Percentiles rank a stretch among this genome's conserved stretches.
phyloP scores from a whole-genome alignment of 1,140 invertebrate species.

The Ceratoteleas bidentatus region DNA sequence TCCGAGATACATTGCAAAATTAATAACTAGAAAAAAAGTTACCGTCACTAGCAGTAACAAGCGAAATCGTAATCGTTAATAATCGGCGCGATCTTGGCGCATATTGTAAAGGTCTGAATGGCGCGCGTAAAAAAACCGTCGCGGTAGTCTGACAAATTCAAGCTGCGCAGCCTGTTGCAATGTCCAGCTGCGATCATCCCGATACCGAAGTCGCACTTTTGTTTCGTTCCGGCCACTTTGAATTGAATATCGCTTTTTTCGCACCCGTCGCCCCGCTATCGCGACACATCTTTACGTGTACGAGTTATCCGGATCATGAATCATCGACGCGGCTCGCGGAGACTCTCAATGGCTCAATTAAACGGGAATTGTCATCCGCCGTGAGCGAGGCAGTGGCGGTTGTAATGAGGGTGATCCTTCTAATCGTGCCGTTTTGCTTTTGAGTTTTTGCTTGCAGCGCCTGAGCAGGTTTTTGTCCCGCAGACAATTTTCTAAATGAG shows the following conservation, averaged over 20 bases:
- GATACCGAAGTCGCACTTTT: constrained; percentile 46
- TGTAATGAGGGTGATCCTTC: neutral
- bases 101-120: constrained; percentile 7
- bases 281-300: constrained; percentile 39
- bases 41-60: constrained; percentile 11
- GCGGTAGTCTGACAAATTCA: constrained; percentile 70
- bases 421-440: neutral
- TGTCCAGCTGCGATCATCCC: constrained; percentile 50
- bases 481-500: too few relatives aligned
- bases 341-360: constrained; percentile 33
- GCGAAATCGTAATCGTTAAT: constrained; percentile 19
- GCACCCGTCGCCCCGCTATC: constrained; percentile 26
- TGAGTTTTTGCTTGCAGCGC: neutral
- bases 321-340: constrained; percentile 25
- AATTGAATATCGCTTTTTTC: constrained; percentile 39
- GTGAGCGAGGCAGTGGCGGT: neutral
- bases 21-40: constrained; percentile 14
- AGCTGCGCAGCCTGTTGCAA: constrained; percentile 63
- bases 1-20: neutral
- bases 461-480: neutral
- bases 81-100: constrained; percentile 21
- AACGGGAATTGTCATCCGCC: constrained; percentile 29
- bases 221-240: constrained; percentile 27
- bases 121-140: constrained; percentile 12
- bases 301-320: constrained; percentile 32